Percentiles rank a stretch among this genome's conserved stretches.
Evolutionary conservation across 2,797 vertebrate species (phyloP).

Genomic region (Hydrophis major): DNA sequence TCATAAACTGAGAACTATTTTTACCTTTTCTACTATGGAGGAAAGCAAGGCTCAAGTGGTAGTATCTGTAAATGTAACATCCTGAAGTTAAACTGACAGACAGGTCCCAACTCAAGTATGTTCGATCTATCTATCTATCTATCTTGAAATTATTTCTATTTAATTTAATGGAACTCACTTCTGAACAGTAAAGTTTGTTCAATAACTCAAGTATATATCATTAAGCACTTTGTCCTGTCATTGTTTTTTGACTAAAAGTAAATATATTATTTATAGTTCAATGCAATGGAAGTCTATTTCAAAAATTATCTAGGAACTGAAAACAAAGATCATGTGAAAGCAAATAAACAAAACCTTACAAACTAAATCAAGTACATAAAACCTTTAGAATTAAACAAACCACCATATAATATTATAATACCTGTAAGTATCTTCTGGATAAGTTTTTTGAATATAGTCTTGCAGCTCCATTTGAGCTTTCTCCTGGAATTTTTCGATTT

Average conservation of each 20-base stretch:
- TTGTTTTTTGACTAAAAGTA: not conserved
- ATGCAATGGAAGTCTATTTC: not conserved
- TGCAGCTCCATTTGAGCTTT: slow-evolving; percentile 99
- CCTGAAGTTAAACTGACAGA: not conserved
- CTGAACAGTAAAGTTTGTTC: not conserved
- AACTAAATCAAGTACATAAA: not conserved
- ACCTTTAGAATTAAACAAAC: not conserved
- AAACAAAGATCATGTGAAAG: not conserved
- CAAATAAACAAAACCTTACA: not conserved
- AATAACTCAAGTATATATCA: not conserved
- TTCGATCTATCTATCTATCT: too few species aligned
- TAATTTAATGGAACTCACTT: not conserved
- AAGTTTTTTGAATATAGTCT: slow-evolving; percentile 98
- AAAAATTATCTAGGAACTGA: not conserved
- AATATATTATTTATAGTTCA: not conserved
- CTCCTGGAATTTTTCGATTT: slow-evolving; percentile 98
- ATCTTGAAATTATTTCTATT: not conserved
- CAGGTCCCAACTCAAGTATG: not conserved
- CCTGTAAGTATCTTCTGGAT: slow-evolving; percentile 97
- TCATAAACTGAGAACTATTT: not conserved
- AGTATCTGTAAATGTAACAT: not conserved
- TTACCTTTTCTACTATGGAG: not conserved
- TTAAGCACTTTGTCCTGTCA: not conserved
- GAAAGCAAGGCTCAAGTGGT: not conserved
- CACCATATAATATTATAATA: slow-evolving; percentile 51